Percentiles rank a stretch among this genome's conserved stretches.
Conservation (phyloP, 2,888 invertebrate genomes). For the Eristalis tenax region DNA sequence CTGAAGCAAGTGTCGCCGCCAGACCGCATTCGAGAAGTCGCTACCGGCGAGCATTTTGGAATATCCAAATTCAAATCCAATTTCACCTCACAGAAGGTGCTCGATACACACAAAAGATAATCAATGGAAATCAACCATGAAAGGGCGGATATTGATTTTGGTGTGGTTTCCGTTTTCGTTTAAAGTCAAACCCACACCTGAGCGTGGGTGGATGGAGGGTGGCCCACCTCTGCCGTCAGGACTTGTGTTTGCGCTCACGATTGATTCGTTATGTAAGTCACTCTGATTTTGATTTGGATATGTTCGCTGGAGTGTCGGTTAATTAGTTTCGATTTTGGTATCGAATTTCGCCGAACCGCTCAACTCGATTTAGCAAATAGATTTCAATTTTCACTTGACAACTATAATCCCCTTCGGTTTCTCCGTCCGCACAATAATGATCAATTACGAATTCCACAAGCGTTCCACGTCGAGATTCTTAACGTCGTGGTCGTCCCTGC, state of each 20-base stretch:
- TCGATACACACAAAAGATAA: slow-evolving; percentile 18
- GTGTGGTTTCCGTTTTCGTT: slow-evolving; percentile 26
- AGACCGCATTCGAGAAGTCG: slow-evolving; percentile 32
- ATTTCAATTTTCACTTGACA: not conserved
- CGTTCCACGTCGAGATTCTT: slow-evolving; percentile 21
- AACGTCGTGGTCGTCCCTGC: not conserved
- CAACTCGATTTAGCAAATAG: not conserved
- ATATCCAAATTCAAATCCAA: slow-evolving; percentile 53
- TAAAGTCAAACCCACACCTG: not conserved
- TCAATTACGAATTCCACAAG: slow-evolving; percentile 32
- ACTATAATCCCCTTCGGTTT: not conserved
- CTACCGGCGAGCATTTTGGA: slow-evolving; percentile 25
- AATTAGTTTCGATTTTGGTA: slow-evolving; percentile 27
- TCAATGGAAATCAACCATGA: slow-evolving; percentile 59
- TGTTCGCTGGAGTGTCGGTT: slow-evolving; percentile 23
- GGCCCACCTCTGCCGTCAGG: not conserved
- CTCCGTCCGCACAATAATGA: not conserved
- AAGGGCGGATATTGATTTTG: slow-evolving; percentile 62
- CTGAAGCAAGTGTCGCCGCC: slow-evolving; percentile 45
- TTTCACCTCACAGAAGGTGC: slow-evolving; percentile 9
- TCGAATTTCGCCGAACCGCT: not conserved
- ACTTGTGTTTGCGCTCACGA: slow-evolving; percentile 23
- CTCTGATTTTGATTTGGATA: slow-evolving; percentile 28
- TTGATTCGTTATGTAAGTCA: slow-evolving; percentile 2
- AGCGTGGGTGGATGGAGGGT: not conserved